These are phyloP conservation scores for Amaurobius ferox DNA, from an alignment of 2,888 invertebrate species.

Conservation along the genomic window DNA sequence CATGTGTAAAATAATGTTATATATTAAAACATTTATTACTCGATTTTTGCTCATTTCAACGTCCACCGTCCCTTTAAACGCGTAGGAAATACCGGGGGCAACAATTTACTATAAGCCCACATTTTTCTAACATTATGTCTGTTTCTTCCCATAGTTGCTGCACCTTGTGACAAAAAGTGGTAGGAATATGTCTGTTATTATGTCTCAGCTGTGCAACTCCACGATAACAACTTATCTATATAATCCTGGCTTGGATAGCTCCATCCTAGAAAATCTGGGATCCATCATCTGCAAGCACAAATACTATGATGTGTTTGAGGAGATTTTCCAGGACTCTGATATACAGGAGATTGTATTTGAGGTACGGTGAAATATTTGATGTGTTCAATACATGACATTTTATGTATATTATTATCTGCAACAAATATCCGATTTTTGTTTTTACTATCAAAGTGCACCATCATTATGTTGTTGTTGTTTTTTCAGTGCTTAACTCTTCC, in stretches of 20 bases:
- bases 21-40: no score
- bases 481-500: no score
- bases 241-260: slow-evolving; percentile 41
- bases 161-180: slow-evolving; percentile 24
- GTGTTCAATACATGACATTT: no score
- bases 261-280: slow-evolving; percentile 20
- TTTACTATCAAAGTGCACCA: no score
- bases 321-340: slow-evolving; percentile 57
- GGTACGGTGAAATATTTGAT: slow-evolving; percentile 10
- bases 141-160: slow-evolving; percentile 28
- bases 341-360: slow-evolving; percentile 64
- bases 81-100: no score
- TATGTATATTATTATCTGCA: no score
- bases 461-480: no score
- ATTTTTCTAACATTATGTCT: background rate
- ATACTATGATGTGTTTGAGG: slow-evolving; percentile 53
- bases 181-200: slow-evolving; percentile 41
- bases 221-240: slow-evolving; percentile 51
- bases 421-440: no score
- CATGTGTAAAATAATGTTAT: no score
- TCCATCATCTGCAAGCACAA: slow-evolving; percentile 36
- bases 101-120: no score
- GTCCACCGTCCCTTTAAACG: no score
- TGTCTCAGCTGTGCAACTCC: slow-evolving; percentile 39
- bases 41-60: no score